Percentiles rank a stretch among this genome's conserved stretches.
Evolutionary conservation across 2,797 vertebrate species (phyloP).

Genomic region (Enteromius mattozi): DNA sequence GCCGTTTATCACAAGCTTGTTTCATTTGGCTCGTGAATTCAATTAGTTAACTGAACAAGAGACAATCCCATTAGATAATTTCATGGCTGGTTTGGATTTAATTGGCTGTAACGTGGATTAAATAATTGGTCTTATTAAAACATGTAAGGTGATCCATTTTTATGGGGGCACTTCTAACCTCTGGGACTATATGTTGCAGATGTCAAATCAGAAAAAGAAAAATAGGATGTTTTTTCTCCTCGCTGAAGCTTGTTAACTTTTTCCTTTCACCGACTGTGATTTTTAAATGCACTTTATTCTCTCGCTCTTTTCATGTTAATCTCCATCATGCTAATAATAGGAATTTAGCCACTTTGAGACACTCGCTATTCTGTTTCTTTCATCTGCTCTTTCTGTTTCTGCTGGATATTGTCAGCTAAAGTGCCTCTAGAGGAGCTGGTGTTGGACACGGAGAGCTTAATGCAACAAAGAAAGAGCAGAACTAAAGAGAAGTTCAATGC

Average conservation of each 20-base stretch:
- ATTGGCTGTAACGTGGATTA: constrained; percentile 59
- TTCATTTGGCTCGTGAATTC: constrained; percentile 57
- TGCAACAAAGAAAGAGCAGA: constrained; percentile 29
- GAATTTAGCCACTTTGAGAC: constrained; percentile 39
- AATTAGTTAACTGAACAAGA: constrained; percentile 65
- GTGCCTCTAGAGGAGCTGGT: constrained; percentile 17
- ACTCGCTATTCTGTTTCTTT: constrained; percentile 38
- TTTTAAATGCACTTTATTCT: constrained; percentile 39
- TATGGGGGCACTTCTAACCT: constrained; percentile 14
- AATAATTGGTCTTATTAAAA: constrained; percentile 52
- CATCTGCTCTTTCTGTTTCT: constrained; percentile 40
- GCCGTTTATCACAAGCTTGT: constrained; percentile 56
- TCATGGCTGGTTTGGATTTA: constrained; percentile 65
- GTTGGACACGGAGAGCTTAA: constrained; percentile 22
- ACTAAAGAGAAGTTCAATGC: constrained; percentile 58
- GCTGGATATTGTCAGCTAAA: constrained; percentile 46
- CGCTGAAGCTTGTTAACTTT: constrained; percentile 26
- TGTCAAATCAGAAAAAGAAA: constrained; percentile 35
- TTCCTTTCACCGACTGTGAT: constrained; percentile 13
- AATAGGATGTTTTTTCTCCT: constrained; percentile 11
- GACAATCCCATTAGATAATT: constrained; percentile 64
- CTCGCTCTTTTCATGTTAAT: constrained; percentile 31
- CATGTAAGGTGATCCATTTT: constrained; percentile 46
- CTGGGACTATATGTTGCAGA: constrained; percentile 26
- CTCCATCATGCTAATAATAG: constrained; percentile 41